These are phyloP conservation scores for Sebastes goodei DNA, from an alignment of 2,797 vertebrate genomes.

Conservation along the genomic window DNA sequence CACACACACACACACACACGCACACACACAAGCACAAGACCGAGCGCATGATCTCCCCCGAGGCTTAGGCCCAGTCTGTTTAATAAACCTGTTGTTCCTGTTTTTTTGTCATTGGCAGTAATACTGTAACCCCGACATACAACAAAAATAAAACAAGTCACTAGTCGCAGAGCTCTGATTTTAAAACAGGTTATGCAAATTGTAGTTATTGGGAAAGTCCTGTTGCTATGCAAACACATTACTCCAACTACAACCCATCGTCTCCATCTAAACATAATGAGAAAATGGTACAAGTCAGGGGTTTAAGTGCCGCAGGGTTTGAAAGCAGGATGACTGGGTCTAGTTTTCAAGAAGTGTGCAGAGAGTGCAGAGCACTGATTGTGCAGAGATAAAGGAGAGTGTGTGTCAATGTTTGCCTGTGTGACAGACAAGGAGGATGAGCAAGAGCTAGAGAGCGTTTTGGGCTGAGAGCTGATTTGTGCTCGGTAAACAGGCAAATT, in stretches of 20 bases:
- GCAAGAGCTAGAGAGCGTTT: neutral
- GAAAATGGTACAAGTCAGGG: neutral
- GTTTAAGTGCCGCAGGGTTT: neutral
- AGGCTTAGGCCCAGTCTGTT: neutral
- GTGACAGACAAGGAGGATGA: neutral
- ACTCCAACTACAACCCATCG: neutral
- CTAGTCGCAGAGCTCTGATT: neutral
- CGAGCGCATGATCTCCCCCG: neutral
- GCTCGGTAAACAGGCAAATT: constrained; percentile 13
- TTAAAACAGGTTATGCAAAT: neutral
- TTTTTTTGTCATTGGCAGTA: neutral
- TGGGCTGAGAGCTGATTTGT: constrained; percentile 1
- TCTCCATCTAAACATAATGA: neutral
- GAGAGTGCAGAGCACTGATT: neutral
- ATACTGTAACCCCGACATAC: neutral
- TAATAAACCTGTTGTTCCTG: constrained; percentile 21
- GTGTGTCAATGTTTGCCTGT: neutral
- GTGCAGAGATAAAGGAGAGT: neutral
- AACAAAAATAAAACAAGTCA: neutral
- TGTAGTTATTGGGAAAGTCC: neutral
- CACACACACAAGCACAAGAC: too few species aligned
- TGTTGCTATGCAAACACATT: neutral
- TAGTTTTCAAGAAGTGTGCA: neutral
- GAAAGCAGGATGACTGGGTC: neutral
- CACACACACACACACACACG: too few species aligned